Conservation (phyloP, 2,113 vertebrate genomes). For the Eclectus roratus region DNA sequence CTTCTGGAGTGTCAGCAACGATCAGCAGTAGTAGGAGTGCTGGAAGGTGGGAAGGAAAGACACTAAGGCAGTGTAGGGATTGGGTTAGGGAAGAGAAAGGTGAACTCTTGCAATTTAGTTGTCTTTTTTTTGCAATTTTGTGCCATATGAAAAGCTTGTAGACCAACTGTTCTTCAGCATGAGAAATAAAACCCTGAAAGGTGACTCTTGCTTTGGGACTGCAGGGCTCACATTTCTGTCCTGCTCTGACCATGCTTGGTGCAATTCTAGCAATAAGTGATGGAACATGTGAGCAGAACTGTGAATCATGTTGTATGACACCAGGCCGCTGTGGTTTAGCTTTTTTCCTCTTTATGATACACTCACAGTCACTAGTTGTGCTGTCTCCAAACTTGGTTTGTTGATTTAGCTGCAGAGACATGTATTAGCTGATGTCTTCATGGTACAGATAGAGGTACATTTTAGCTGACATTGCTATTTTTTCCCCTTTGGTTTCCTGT, state of each 20-base stretch:
- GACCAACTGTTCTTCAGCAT: background rate
- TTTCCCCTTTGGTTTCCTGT: background rate
- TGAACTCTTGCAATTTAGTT: background rate
- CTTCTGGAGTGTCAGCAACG: background rate
- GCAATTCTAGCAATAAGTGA: accelerated
- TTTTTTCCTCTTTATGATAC: background rate
- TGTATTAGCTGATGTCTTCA: too few species aligned
- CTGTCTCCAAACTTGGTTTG: background rate
- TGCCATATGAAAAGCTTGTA: background rate
- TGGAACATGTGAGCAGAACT: background rate
- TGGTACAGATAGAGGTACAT: background rate
- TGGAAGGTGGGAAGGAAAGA: background rate
- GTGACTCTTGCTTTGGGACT: background rate
- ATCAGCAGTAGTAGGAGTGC: background rate
- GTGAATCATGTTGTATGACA: accelerated
- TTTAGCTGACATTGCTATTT: background rate
- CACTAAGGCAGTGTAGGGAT: accelerated
- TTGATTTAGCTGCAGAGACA: background rate
- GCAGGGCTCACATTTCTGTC: background rate
- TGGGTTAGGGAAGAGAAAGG: background rate
- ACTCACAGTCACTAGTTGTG: background rate
- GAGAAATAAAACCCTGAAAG: background rate
- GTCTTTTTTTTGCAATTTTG: background rate
- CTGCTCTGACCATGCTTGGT: background rate
- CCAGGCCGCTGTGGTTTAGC: background rate